A percentile compares a stretch with the other conserved stretches of the same genome.
phyloP scores from a whole-genome alignment of 2,797 vertebrate genomes.

The Bradypus variegatus region DNA sequence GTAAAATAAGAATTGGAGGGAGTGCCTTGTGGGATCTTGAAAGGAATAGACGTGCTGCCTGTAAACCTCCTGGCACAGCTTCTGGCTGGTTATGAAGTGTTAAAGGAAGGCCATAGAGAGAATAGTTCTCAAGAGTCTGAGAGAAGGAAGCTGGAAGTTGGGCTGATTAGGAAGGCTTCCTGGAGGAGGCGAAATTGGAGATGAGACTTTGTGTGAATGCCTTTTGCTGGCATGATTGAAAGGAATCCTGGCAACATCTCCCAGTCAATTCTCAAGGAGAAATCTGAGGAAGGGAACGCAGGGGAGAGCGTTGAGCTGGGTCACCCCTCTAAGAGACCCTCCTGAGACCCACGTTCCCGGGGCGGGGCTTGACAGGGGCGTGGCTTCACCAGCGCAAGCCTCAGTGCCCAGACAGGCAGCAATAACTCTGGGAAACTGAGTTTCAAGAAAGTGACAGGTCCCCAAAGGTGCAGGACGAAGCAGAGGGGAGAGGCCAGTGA shows the following conservation, averaged over 20 bases:
- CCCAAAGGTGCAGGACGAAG: not conserved
- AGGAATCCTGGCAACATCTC: not conserved
- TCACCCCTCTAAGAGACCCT: not conserved
- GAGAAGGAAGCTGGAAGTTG: not conserved
- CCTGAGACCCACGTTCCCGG: no score
- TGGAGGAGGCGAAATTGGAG: not conserved
- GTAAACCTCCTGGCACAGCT: not conserved
- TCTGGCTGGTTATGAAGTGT: not conserved
- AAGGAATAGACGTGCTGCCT: not conserved
- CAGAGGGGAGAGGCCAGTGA: not conserved
- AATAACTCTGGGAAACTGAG: not conserved
- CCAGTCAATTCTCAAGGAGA: not conserved
- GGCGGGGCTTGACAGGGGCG: not conserved
- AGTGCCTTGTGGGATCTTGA: not conserved
- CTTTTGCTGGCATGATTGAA: not conserved
- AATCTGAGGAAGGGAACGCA: not conserved
- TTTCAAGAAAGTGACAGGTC: not conserved
- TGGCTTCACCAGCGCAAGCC: not conserved
- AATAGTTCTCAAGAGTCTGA: not conserved
- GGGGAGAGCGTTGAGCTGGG: not conserved
- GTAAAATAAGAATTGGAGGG: not conserved
- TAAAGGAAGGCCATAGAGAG: not conserved
- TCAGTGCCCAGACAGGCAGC: not conserved
- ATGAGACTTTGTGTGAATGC: not conserved
- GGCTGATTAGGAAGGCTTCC: not conserved